These are phyloP conservation scores for Tetrax tetrax DNA, from an alignment of 2,113 vertebrate genomes.

Conservation along the genomic window DNA sequence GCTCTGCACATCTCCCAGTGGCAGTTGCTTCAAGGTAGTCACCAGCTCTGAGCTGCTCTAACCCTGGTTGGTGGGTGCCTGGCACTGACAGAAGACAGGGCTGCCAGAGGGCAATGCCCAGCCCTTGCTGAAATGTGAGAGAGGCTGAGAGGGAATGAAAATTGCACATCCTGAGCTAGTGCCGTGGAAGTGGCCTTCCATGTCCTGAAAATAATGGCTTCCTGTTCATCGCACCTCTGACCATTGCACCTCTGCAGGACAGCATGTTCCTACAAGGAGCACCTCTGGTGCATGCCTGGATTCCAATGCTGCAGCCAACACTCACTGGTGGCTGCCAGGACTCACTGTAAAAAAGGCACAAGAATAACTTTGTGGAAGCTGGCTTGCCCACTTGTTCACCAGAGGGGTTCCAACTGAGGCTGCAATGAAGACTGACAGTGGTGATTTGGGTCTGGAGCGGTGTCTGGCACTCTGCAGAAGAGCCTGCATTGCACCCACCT, in stretches of 20 bases:
- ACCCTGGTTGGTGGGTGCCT: not conserved
- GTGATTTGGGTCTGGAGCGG: not conserved
- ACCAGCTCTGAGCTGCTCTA: not conserved
- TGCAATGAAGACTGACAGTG: not conserved
- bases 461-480: accelerated
- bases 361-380: not conserved
- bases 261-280: not conserved
- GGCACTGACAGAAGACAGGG: not conserved
- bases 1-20: not conserved
- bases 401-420: not conserved
- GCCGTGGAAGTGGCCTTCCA: not conserved
- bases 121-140: not conserved
- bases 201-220: not conserved
- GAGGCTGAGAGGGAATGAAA: not conserved
- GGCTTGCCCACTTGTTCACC: not conserved
- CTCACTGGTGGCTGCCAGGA: not conserved
- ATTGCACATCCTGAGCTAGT: not conserved
- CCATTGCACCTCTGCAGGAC: not conserved
- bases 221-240: not conserved
- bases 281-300: not conserved
- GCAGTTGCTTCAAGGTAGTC: not conserved
- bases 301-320: accelerated
- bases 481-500: not conserved
- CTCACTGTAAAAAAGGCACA: accelerated
- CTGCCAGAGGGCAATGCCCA: not conserved